A percentile compares a stretch with the other conserved stretches of the same genome.
Evolutionary conservation across 2,797 vertebrate species (phyloP).

Genomic region (Apogon talboti): DNA sequence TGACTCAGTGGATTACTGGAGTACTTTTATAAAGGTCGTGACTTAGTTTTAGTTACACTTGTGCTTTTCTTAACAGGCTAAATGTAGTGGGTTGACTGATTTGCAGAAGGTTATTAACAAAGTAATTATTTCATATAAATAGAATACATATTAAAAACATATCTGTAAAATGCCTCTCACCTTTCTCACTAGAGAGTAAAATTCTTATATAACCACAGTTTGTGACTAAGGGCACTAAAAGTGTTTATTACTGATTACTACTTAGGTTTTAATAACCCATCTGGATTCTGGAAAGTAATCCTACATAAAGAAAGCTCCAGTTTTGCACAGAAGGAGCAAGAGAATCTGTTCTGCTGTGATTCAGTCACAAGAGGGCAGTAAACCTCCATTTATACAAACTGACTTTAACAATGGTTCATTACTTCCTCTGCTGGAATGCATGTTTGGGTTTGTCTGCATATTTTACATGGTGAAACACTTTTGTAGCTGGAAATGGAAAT

Average conservation of each 20-base stretch:
- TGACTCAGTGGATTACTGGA: not conserved
- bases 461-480: not conserved
- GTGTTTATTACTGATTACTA: slow-evolving; percentile 1
- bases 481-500: not conserved
- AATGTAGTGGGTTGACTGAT: not conserved
- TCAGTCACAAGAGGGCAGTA: slow-evolving; percentile 78
- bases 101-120: slow-evolving; percentile 7
- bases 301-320: not conserved
- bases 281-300: not conserved
- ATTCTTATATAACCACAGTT: not conserved
- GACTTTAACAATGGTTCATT: not conserved
- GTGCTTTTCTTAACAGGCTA: not conserved
- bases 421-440: not conserved
- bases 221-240: slow-evolving; percentile 12
- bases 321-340: not conserved
- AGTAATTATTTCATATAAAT: not conserved
- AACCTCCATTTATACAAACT: slow-evolving; percentile 23
- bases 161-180: not conserved
- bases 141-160: not conserved
- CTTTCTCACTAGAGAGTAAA: slow-evolving; percentile 2
- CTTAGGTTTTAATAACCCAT: not conserved
- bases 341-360: not conserved
- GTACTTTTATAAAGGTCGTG: not conserved
- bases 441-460: not conserved
- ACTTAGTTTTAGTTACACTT: not conserved